Evolutionary conservation across 2,113 vertebrate genomes (phyloP).

Genomic region (Podarcis muralis): DNA sequence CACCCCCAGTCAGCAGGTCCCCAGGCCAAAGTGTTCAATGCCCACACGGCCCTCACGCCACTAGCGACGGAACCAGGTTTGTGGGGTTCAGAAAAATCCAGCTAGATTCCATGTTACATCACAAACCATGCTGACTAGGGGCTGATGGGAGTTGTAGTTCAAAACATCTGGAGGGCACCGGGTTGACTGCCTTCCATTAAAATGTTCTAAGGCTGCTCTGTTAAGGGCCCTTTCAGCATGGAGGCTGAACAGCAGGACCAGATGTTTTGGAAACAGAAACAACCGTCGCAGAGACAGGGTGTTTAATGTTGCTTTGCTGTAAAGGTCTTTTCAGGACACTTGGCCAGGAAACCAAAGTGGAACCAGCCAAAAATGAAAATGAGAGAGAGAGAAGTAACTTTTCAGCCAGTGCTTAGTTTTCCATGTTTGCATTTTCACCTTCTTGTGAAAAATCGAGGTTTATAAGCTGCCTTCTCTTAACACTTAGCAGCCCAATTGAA

Average conservation of each 20-base stretch:
- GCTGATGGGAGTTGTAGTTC: too few relatives aligned
- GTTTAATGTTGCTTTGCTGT: conserved; percentile 38
- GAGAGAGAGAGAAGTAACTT: background rate
- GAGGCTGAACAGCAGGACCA: conserved; percentile 48
- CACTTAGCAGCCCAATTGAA: background rate
- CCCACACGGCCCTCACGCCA: too few relatives aligned
- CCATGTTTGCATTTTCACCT: background rate
- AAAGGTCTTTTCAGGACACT: conserved; percentile 66
- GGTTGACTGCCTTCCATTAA: too few relatives aligned
- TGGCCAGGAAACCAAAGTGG: conserved; percentile 53
- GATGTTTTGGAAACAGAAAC: conserved; percentile 68
- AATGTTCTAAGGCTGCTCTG: background rate
- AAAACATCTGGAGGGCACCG: too few relatives aligned
- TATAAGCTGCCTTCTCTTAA: background rate
- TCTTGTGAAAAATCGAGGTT: background rate
- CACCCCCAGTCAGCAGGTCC: too few relatives aligned
- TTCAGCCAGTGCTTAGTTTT: background rate
- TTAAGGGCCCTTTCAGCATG: conserved; percentile 42
- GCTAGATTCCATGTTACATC: too few relatives aligned
- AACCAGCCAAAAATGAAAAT: background rate
- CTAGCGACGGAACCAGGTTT: too few relatives aligned
- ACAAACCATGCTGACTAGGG: too few relatives aligned
- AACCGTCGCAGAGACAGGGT: conserved; percentile 44
- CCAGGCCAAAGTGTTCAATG: too few relatives aligned
- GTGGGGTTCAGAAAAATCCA: too few relatives aligned